Base-by-base conservation (phyloP, 2,797 vertebrate genomes). In the Taeniopygia guttata region DNA sequence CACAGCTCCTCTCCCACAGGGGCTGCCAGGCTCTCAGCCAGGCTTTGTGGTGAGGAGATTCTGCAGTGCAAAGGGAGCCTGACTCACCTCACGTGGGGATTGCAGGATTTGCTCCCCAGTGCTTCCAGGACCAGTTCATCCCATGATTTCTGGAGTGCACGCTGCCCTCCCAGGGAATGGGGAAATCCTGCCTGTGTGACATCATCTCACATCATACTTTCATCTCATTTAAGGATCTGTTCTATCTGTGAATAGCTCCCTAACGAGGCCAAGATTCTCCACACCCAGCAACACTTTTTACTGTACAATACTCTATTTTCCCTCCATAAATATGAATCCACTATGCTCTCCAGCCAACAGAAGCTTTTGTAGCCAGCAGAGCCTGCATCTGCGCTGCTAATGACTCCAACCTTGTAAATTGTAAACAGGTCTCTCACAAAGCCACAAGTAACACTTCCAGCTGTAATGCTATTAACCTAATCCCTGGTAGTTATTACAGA, bases 381-480 rank as follows among this genome's bases (percentile, higher is more conserved):
- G 60, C 76, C 42, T 94, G 78, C 94, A 96, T 96, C 73, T 94
- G 68, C 92, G 55, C 70, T 88, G 59, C 96, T 97, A 95, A 97
- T 96, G 87, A 97, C 94, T 97, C 84, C 95, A 77, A 80, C 95
- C 86, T 93, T 92, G 83, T 34, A 91, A 95, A 95, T 96, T 84
- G 60, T 85, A 94, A 93, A 89, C 95, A 95, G 80, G 64, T 76
- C 91, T 93, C 96, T 95, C 81, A 78, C 96, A 95, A 96, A 97
- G 91, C 58, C 88, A 30, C 59, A 69, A 95, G 90, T 60, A 90
- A 90, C 93, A 91, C 83, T 73, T 77, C 58, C 70, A 97, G 91
- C 54, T 91, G 81, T 88, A 97, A 96, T 67, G 93, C 81, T 96
- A 97, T 96, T 96, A 97, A 96, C 78, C 77, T 70, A 95, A 97